Evolutionary conservation across 2,797 vertebrate species (phyloP).

Genomic region (Enteromius radiatus): DNA sequence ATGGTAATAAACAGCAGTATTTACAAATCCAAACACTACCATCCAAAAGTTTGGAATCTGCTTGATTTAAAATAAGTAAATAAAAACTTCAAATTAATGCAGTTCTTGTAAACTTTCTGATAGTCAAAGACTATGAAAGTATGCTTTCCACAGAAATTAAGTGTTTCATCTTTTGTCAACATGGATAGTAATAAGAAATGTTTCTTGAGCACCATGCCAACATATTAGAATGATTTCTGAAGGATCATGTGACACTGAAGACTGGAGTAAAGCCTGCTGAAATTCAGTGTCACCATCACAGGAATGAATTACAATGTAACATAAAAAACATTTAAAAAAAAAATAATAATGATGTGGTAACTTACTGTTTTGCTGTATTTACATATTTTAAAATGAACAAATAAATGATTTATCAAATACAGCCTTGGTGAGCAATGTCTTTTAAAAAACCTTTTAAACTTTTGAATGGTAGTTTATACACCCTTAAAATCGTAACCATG

Average conservation of each 20-base stretch:
- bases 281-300: background rate
- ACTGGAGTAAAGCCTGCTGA: background rate
- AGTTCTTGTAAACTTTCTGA: background rate
- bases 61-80: background rate
- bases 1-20: background rate
- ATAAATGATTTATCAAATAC: background rate
- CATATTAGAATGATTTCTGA: background rate
- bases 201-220: background rate
- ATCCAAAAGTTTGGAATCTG: background rate
- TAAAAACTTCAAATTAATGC: background rate
- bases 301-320: background rate
- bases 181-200: background rate
- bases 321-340: background rate
- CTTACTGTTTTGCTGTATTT: background rate
- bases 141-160: background rate
- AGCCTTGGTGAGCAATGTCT: background rate
- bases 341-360: background rate
- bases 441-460: background rate
- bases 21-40: slow-evolving; percentile 1
- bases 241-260: background rate
- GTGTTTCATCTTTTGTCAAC: background rate
- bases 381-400: background rate
- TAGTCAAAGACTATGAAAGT: background rate
- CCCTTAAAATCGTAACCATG: background rate
- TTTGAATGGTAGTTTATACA: slow-evolving; percentile 15